A percentile compares a stretch with the other conserved stretches of the same genome.
Evolutionary conservation across 2,888 invertebrate species (phyloP).

Genomic region (Scelioninae gen. 1): DNA sequence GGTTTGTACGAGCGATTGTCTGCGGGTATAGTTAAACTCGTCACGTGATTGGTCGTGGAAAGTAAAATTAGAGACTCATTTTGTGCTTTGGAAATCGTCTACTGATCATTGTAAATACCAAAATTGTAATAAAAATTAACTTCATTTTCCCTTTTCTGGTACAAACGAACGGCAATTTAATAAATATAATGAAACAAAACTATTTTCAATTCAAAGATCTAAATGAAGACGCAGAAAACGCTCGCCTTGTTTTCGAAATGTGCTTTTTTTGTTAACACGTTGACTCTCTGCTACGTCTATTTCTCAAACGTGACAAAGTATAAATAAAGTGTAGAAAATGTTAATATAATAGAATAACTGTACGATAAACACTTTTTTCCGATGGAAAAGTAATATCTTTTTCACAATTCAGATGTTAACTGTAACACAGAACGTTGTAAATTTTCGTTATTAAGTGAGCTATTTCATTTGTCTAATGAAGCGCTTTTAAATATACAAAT

Average conservation of each 20-base stretch:
- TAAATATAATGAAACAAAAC: not conserved
- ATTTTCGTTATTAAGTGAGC: slow-evolving; percentile 33
- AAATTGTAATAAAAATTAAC: not conserved
- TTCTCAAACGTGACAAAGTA: slow-evolving; percentile 66
- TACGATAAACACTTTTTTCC: slow-evolving; percentile 27
- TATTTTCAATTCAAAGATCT: not conserved
- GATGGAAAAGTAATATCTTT: slow-evolving; percentile 46
- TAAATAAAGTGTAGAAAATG: slow-evolving; percentile 65
- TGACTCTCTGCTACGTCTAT: slow-evolving; percentile 70
- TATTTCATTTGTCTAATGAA: slow-evolving; percentile 6
- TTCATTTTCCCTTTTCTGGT: slow-evolving; percentile 20
- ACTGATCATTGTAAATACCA: slow-evolving; percentile 37
- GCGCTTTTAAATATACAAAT: slow-evolving; percentile 3
- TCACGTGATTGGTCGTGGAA: slow-evolving; percentile 4
- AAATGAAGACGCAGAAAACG: slow-evolving; percentile 42
- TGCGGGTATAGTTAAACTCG: too few species aligned
- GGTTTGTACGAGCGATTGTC: too few species aligned
- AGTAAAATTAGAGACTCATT: slow-evolving; percentile 2
- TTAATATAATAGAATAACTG: slow-evolving; percentile 51
- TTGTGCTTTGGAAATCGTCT: not conserved
- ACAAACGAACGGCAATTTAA: not conserved
- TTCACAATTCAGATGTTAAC: slow-evolving; percentile 36
- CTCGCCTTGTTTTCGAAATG: slow-evolving; percentile 43
- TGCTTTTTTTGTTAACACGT: slow-evolving; percentile 52
- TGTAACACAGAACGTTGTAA: slow-evolving; percentile 40